A percentile compares a stretch with the other conserved stretches of the same genome.
phyloP scores from a whole-genome alignment of 1,140 invertebrate genomes.

The Cotesia vestalis region DNA sequence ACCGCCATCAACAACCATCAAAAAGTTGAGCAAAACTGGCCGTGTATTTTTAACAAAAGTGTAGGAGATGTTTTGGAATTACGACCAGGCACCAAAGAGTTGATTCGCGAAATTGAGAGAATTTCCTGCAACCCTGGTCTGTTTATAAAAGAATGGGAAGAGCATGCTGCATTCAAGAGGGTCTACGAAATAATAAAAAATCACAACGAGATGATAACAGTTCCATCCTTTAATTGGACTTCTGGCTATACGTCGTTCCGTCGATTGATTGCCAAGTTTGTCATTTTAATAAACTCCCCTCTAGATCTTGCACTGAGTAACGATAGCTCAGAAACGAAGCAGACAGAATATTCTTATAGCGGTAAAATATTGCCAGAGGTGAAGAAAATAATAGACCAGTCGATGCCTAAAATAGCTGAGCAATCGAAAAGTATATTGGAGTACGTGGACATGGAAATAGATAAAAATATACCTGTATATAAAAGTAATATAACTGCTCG shows the following conservation, averaged over 20 bases:
- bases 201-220: conserved; percentile 31
- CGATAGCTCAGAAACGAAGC: conserved; percentile 44
- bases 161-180: conserved; percentile 48
- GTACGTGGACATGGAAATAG: conserved; percentile 52
- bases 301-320: conserved; percentile 43
- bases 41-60: conserved; percentile 52
- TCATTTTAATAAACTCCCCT: conserved; percentile 44
- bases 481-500: conserved; percentile 41
- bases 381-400: conserved; percentile 49
- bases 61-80: conserved; percentile 49
- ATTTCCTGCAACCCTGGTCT: conserved; percentile 50
- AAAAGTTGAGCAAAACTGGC: conserved; percentile 51
- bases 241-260: conserved; percentile 54
- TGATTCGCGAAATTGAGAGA: conserved; percentile 53
- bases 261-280: conserved; percentile 46
- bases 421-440: conserved; percentile 38
- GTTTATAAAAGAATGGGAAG: conserved; percentile 56
- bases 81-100: conserved; percentile 50
- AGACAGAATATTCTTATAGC: conserved; percentile 38
- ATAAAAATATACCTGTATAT: conserved; percentile 47
- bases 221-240: conserved; percentile 56
- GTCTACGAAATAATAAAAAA: conserved; percentile 41
- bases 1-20: conserved; percentile 51
- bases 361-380: conserved; percentile 45
- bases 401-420: conserved; percentile 45